Conservation (phyloP, 1,140 invertebrate species). For the Listronotus oregonensis region DNA sequence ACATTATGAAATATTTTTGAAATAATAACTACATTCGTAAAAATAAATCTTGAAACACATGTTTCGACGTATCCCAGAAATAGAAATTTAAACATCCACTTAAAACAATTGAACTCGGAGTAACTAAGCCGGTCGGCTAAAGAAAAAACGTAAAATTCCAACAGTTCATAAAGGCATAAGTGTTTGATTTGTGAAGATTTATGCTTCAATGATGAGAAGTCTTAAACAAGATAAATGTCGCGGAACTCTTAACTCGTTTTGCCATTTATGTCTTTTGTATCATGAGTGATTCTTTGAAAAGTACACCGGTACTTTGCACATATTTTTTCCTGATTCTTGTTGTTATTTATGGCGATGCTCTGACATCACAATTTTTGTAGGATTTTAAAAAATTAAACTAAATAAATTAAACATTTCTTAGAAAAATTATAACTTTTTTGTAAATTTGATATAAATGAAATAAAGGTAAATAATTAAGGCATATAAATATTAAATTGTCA, state of each 20-base stretch:
- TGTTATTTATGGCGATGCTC: too few species aligned
- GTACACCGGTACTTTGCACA: not conserved
- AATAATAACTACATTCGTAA: too few species aligned
- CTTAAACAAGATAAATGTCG: conserved; percentile 31
- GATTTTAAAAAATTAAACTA: too few species aligned
- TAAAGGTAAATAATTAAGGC: too few species aligned
- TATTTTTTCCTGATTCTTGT: too few species aligned
- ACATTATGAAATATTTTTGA: too few species aligned
- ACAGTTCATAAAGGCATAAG: conserved; percentile 13
- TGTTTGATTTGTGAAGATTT: conserved; percentile 31
- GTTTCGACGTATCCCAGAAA: not conserved
- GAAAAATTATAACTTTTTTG: too few species aligned
- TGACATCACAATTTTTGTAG: too few species aligned
- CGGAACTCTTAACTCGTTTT: conserved; percentile 33
- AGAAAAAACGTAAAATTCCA: conserved; percentile 3
- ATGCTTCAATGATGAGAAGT: conserved; percentile 22
- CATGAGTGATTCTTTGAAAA: conserved; percentile 5
- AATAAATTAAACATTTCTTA: too few species aligned
- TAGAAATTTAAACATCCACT: conserved; percentile 5
- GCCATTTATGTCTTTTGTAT: conserved; percentile 25
- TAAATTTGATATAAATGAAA: too few species aligned
- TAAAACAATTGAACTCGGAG: not conserved
- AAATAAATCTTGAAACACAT: not conserved
- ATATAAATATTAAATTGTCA: too few species aligned
- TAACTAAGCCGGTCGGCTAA: conserved; percentile 1